Percentiles rank a stretch among this genome's conserved stretches.
phyloP scores from a whole-genome alignment of 2,797 vertebrate species.

The Avahi laniger region DNA sequence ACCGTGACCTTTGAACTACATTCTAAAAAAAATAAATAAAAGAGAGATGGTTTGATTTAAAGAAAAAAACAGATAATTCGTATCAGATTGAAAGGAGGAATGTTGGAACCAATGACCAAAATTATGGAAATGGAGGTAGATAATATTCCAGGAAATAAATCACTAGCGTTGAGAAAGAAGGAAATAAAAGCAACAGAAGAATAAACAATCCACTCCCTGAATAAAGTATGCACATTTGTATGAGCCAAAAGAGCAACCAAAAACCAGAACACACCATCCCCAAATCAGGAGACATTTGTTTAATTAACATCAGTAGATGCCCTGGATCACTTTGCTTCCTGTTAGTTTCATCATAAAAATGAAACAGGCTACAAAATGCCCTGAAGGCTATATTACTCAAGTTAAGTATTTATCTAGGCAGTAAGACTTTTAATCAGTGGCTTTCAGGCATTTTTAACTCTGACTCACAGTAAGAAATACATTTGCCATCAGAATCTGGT shows the following conservation, averaged over 20 bases:
- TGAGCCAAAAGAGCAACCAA: not conserved
- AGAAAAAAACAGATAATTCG: not conserved
- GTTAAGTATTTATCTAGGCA: not conserved
- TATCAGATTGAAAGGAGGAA: not conserved
- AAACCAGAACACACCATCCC: not conserved
- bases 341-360: slow-evolving; percentile 29
- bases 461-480: not conserved
- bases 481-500: slow-evolving; percentile 1
- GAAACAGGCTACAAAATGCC: slow-evolving; percentile 20
- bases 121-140: slow-evolving; percentile 19
- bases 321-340: slow-evolving; percentile 14
- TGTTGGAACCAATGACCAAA: not conserved
- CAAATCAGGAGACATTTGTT: slow-evolving; percentile 40
- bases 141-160: slow-evolving; percentile 18
- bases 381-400: not conserved
- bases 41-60: not conserved
- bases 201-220: not conserved
- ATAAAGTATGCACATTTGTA: not conserved
- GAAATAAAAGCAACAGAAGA: not conserved
- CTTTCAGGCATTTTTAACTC: slow-evolving; percentile 38
- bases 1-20: not conserved
- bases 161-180: not conserved
- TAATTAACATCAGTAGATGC: not conserved
- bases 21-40: not conserved
- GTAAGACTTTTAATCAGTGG: not conserved